Conservation (phyloP, 2,888 invertebrate species). For the Hanleya hanleyi region DNA sequence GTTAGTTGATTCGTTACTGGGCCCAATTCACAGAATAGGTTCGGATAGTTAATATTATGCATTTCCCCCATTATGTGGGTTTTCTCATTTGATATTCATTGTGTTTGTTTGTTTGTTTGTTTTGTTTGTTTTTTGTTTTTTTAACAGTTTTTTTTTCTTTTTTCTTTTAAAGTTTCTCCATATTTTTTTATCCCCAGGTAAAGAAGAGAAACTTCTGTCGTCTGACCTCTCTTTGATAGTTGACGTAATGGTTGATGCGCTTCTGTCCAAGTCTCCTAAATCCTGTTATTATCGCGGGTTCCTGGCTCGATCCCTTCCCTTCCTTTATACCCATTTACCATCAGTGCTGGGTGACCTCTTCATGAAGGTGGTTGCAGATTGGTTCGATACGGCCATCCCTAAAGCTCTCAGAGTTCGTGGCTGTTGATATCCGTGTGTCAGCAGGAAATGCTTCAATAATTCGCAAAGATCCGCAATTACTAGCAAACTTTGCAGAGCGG, state of each 20-base stretch:
- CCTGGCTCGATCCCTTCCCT: conserved; percentile 53
- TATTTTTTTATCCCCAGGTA: conserved; percentile 38
- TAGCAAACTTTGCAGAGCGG: no score
- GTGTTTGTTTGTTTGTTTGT: no score
- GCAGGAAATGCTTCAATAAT: neutral
- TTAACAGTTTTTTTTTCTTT: neutral
- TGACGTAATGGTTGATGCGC: conserved; percentile 52
- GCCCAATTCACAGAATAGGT: no score
- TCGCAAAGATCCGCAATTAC: no score
- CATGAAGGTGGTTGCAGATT: conserved; percentile 49
- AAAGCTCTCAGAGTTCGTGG: neutral
- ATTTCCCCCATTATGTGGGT: no score
- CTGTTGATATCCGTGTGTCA: neutral
- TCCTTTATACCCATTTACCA: conserved; percentile 59
- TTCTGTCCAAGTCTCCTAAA: conserved; percentile 48
- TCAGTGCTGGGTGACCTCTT: conserved; percentile 43
- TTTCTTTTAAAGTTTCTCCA: no score
- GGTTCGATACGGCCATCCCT: conserved; percentile 41
- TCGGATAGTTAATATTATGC: no score
- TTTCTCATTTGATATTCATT: no score
- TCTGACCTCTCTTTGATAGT: conserved; percentile 54
- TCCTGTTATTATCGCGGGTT: conserved; percentile 59
- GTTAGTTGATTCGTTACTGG: no score
- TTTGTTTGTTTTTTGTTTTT: no score
- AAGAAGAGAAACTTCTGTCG: conserved; percentile 39